phyloP scores from a whole-genome alignment of 2,888 invertebrate species.

The Hirtodrosophila trivittata region DNA sequence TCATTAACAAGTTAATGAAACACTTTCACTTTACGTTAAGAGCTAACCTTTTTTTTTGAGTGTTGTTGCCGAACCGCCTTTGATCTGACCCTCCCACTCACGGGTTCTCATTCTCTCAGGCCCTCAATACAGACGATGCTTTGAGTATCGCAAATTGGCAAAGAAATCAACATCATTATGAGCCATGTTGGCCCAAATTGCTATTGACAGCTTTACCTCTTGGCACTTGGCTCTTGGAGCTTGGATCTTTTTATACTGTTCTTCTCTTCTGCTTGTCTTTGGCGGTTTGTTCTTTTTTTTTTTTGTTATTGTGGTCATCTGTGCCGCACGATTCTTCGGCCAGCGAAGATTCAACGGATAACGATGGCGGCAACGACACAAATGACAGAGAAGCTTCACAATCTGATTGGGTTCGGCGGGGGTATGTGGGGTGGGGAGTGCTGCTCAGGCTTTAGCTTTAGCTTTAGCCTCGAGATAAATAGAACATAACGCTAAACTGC shows the following conservation, averaged over 20 bases:
- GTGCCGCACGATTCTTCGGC: constrained; percentile 68
- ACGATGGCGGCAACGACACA: constrained; percentile 18
- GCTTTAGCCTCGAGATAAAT: constrained; percentile 50
- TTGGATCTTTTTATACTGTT: too few relatives aligned
- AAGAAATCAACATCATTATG: constrained; percentile 56
- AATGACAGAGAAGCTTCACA: constrained; percentile 44
- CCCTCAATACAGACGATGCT: constrained; percentile 4
- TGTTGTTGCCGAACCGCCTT: too few relatives aligned
- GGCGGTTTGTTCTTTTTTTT: neutral
- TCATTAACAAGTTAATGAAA: constrained; percentile 67
- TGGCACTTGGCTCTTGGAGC: too few relatives aligned
- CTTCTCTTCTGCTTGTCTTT: constrained; percentile 1
- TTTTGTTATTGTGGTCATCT: constrained; percentile 51
- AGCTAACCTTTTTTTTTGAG: constrained; percentile 4
- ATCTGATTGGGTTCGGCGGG: constrained; percentile 37
- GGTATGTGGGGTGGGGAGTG: too few relatives aligned
- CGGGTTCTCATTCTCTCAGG: constrained; percentile 15
- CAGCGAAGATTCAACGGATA: constrained; percentile 15
- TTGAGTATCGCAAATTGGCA: constrained; percentile 69
- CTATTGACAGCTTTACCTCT: constrained; percentile 23
- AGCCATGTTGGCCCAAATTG: constrained; percentile 41
- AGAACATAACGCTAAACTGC: constrained; percentile 74
- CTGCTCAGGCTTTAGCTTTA: too few relatives aligned
- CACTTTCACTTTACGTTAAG: constrained; percentile 77
- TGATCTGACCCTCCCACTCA: constrained; percentile 19